phyloP scores from a whole-genome alignment of 2,113 vertebrate genomes.

The Leptobrachium ailaonicum region DNA sequence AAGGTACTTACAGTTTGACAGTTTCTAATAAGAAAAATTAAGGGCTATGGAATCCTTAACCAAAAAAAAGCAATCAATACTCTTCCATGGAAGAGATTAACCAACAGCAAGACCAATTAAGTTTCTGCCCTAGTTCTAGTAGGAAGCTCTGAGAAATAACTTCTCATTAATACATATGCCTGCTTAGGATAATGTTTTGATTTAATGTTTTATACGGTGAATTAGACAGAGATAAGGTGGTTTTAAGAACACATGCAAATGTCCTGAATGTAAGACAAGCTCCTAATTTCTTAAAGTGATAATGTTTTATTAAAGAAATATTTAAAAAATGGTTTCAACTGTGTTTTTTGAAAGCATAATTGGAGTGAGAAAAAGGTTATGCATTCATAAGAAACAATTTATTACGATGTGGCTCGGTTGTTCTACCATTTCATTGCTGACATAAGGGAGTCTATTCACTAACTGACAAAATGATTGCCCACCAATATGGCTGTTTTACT shows the following conservation, averaged over 20 bases:
- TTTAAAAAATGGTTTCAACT: background rate
- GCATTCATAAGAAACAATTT: too few relatives aligned
- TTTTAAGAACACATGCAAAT: slow-evolving; percentile 3
- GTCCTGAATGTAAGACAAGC: background rate
- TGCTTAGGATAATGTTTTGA: slow-evolving; percentile 14
- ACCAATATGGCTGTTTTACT: too few relatives aligned
- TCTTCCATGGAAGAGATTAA: slow-evolving; percentile 40
- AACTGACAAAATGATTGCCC: too few relatives aligned
- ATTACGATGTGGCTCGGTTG: too few relatives aligned
- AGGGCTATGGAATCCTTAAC: slow-evolving; percentile 41
- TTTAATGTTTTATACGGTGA: slow-evolving; percentile 26
- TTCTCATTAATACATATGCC: slow-evolving; percentile 42
- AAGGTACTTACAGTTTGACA: slow-evolving; percentile 50
- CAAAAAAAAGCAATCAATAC: slow-evolving; percentile 47
- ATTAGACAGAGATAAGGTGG: slow-evolving; percentile 15
- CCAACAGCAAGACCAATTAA: slow-evolving; percentile 50
- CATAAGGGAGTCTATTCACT: too few relatives aligned
- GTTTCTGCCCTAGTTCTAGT: slow-evolving; percentile 46
- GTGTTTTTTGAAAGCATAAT: too few relatives aligned
- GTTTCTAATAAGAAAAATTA: slow-evolving; percentile 51
- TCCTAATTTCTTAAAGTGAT: background rate
- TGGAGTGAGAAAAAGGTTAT: too few relatives aligned
- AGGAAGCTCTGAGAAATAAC: slow-evolving; percentile 40
- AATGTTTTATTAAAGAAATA: background rate
- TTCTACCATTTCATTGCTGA: too few relatives aligned